A percentile compares a stretch with the other conserved stretches of the same genome.
These are phyloP conservation scores for Leucania comma DNA, from an alignment of 2,888 invertebrate species.

Conservation along the genomic window DNA sequence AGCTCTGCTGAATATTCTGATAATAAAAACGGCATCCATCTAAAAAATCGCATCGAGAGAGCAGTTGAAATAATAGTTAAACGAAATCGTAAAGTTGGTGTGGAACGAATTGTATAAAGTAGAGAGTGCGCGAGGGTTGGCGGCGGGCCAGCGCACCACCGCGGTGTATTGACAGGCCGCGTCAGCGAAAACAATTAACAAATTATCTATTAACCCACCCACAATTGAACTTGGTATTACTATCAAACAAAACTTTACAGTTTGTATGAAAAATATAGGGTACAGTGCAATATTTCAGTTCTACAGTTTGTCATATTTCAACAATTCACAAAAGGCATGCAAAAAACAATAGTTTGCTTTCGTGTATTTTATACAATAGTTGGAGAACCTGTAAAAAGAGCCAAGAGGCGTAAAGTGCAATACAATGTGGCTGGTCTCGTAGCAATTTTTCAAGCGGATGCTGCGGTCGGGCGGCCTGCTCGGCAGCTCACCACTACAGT, in stretches of 20 bases:
- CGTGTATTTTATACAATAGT: conserved; percentile 14
- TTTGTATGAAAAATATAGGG: neutral
- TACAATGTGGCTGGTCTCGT: conserved; percentile 46
- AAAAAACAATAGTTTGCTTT: conserved; percentile 5
- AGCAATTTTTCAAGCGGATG: conserved; percentile 64
- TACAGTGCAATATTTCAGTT: neutral
- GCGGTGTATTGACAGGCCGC: conserved; percentile 70
- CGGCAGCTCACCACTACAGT: conserved; percentile 48
- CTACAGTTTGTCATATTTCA: conserved; percentile 7
- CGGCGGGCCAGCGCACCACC: conserved; percentile 75
- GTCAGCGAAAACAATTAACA: conserved; percentile 75
- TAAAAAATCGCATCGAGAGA: conserved; percentile 77
- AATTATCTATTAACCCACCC: conserved; percentile 65
- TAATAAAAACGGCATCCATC: conserved; percentile 77
- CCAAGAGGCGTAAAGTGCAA: conserved; percentile 28
- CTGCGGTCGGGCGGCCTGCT: conserved; percentile 41
- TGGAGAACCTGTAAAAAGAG: conserved; percentile 30
- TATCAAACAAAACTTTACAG: neutral
- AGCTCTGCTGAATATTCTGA: conserved; percentile 67
- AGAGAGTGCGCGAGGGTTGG: conserved; percentile 79
- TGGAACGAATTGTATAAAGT: conserved; percentile 75
- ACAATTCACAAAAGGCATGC: neutral
- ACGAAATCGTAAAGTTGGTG: conserved; percentile 82
- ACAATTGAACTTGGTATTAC: conserved; percentile 23
- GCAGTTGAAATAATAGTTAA: conserved; percentile 80